Evolutionary conservation across 64 coral and sea anemone genomes (phyloP).

Genomic region (Stichodactyla mertensii): DNA sequence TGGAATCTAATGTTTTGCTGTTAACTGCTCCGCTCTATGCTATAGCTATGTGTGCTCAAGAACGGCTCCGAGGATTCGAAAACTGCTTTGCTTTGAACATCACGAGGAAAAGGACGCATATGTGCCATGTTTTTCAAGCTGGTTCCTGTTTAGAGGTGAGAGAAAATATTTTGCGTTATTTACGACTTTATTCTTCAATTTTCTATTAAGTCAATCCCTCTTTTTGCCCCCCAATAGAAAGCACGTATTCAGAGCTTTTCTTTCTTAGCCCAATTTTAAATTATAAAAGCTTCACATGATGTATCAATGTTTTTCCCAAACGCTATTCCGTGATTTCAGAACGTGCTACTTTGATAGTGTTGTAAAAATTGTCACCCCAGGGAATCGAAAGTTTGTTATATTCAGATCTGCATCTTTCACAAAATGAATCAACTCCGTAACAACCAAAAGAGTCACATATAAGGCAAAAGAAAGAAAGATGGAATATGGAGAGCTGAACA

Average conservation of each 20-base stretch:
- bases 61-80: constrained; percentile 88
- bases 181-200: neutral
- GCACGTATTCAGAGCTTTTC: neutral
- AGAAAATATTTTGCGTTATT: neutral
- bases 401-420: neutral
- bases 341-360: neutral
- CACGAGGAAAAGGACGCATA: constrained; percentile 78
- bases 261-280: neutral
- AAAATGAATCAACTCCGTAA: neutral
- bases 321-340: neutral
- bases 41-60: constrained; percentile 82
- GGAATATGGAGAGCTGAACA: neutral
- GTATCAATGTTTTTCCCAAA: neutral
- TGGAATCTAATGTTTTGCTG: constrained; percentile 70
- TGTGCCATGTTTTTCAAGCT: constrained; percentile 89
- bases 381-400: neutral
- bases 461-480: neutral
- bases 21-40: constrained; percentile 89
- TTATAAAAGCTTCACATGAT: neutral
- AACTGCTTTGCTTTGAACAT: constrained; percentile 82
- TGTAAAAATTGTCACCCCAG: neutral
- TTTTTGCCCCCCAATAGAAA: too few relatives aligned
- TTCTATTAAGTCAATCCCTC: neutral
- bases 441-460: neutral
- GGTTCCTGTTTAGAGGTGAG: constrained; percentile 82